Evolutionary conservation across 2,888 invertebrate genomes (phyloP), one percentile per base, ranked within the genome.

Genomic region (Mesodorylaimus sp.): DNA sequence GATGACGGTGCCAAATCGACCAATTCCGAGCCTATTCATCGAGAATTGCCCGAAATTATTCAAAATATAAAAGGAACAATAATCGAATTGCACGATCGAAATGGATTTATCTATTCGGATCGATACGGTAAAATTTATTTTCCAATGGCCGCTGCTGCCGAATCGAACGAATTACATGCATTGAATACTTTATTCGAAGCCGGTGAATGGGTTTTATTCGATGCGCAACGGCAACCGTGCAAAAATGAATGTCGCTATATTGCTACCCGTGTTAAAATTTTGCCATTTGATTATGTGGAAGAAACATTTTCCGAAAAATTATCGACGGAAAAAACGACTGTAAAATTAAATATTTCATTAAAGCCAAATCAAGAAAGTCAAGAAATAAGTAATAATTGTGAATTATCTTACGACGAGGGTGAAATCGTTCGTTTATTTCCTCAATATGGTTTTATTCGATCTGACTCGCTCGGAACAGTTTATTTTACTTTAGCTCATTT

Each of bases 391-490:
- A n/a, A n/a, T n/a, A n/a, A n/a, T n/a, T n/a, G n/a, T n/a, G n/a
- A n/a, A n/a, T n/a, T n/a, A n/a, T n/a, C n/a, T n/a, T n/a, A n/a
- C n/a, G n/a, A n/a, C n/a, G 32, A 32, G 7, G 44, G 44, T 26
- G 26, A 43, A 26, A 43, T 43, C 13, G 5, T 13, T 27, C 24
- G 27, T 13, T 26, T 43, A 26, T 43, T 7, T 7, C 44, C 44
- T 26, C 44, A 43, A 26, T 43, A 26, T 27, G 44, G 44, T 26
- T 43, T 26, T 26, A 26, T 43, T 10, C 24, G 27, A 43, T 43
- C 10, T 24, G 7, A 43, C 19, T 16, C 5, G 13, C 27, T 43
- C 5, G 44, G 44, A 24, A 43, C 7, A 10, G 44, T 43, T 16
- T 43, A 26, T 43, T 43, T 43, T 26, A 43, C 44, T 7, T 32